Evolutionary conservation across 2,113 vertebrate genomes (phyloP), one percentile per base, ranked within the genome.

Genomic region (Hydrochoerus hydrochaeris): DNA sequence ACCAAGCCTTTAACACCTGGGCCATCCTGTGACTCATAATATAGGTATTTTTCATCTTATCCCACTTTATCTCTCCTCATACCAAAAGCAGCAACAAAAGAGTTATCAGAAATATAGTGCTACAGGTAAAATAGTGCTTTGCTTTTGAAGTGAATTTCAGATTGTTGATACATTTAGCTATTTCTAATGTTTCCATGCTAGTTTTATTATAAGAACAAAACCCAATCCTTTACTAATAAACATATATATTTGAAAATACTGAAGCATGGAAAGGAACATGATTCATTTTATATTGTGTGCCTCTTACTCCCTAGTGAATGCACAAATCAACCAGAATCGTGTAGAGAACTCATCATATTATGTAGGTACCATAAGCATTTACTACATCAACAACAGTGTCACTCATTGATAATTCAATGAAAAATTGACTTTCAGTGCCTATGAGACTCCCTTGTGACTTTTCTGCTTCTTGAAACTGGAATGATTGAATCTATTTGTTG

Each of bases 401-500:
- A 13, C 5, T 10, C 32, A 91, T 24, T 71, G 1, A 71, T 62
- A 83, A 75, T 9, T 96, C 49, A 86, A 62, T 86, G 65, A 67
- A 30, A 96, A 85, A 62, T 38, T 85, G 41, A 77, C 17, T 84
- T 89, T 46, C 62, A 35, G 41, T 63, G 52, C 24, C 2, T 62
- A 57, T n/a, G 9, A 57, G 44, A 87, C 17, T 80, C 44, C 14
- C 35, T 95, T 17, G 2, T 46, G 49, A 17, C 30, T 30, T 83
- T 85, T 71, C 2, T 91, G 17, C 71, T 82, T 60, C n/a, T 58
- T 38, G 26, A 90, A 84, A 75, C 95, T 58, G 77, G 17, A 80
- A 77, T 44, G 46, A 63, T 63, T 95, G 14, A 82, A 7, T 82
- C n/a, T 88, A 80, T 78, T 84, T 85, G 49, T 95, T 85, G 38